A percentile compares a stretch with the other conserved stretches of the same genome.
phyloP scores from a whole-genome alignment of 2,113 vertebrate species.

The Plotosus lineatus region DNA sequence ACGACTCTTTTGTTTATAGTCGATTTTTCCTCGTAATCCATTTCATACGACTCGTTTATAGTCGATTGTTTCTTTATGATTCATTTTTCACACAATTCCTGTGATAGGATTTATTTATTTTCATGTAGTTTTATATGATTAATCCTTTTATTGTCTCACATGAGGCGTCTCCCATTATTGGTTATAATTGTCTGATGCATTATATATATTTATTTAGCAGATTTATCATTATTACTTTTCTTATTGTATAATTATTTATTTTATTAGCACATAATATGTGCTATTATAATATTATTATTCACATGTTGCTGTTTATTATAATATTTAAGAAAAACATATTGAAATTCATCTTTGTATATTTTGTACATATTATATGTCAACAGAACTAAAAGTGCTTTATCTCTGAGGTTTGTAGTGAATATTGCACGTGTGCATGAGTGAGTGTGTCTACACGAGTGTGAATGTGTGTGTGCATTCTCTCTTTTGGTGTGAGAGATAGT shows the following conservation, averaged over 20 bases:
- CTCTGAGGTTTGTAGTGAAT: not conserved
- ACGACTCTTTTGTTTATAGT: too few relatives aligned
- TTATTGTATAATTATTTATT: not conserved
- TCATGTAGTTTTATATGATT: too few relatives aligned
- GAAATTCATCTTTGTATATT: not conserved
- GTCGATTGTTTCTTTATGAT: not conserved
- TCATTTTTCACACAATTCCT: not conserved
- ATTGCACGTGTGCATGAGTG: constrained; percentile 9
- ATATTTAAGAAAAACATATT: not conserved
- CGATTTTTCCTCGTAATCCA: too few relatives aligned
- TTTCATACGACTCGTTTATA: not conserved
- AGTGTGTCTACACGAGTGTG: constrained; percentile 10
- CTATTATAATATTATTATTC: too few relatives aligned
- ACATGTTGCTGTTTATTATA: not conserved
- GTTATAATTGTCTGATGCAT: too few relatives aligned
- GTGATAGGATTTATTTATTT: not conserved
- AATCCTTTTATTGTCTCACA: too few relatives aligned
- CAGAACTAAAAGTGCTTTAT: not conserved
- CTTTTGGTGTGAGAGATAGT: constrained; percentile 47
- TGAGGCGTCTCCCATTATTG: too few relatives aligned
- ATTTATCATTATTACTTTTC: not conserved
- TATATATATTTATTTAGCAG: too few relatives aligned
- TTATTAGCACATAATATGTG: not conserved
- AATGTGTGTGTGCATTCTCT: constrained; percentile 40
- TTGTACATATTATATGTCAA: not conserved